These are phyloP conservation scores for Abramis brama DNA, from an alignment of 2,113 vertebrate species.

Conservation along the genomic window DNA sequence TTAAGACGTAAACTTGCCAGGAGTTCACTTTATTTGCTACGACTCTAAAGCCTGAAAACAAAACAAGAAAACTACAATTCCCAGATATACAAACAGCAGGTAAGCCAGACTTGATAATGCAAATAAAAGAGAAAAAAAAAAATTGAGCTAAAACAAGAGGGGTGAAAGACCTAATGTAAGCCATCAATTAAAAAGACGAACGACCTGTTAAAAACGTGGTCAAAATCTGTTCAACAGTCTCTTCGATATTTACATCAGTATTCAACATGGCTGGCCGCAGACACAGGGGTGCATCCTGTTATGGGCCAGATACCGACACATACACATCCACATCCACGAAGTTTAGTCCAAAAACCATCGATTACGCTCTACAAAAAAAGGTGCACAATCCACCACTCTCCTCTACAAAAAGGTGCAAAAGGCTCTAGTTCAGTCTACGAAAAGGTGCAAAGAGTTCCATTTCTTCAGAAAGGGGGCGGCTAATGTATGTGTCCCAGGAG, in stretches of 20 bases:
- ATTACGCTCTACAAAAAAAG: conserved; percentile 53
- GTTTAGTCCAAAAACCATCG: conserved; percentile 46
- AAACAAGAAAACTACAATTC: conserved; percentile 16
- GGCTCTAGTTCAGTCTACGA: conserved; percentile 73
- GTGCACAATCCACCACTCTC: conserved; percentile 55
- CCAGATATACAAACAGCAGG: conserved; percentile 46
- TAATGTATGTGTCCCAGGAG: conserved; percentile 40
- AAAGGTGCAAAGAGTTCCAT: conserved; percentile 73
- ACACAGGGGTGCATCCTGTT: conserved; percentile 41
- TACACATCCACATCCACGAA: conserved; percentile 34
- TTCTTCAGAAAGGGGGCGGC: conserved; percentile 52
- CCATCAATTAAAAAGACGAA: conserved; percentile 28
- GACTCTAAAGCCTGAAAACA: not conserved
- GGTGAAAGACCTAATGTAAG: conserved; percentile 38
- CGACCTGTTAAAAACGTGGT: conserved; percentile 64
- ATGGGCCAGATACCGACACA: conserved; percentile 7
- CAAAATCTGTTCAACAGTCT: conserved; percentile 72
- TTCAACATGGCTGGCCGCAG: conserved; percentile 34
- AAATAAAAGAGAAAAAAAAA: conserved; percentile 11
- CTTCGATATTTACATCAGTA: conserved; percentile 71
- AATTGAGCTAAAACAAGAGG: conserved; percentile 28
- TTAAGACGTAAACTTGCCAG: conserved; percentile 35
- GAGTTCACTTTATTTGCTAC: conserved; percentile 37
- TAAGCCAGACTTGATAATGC: conserved; percentile 57
- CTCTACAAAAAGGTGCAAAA: conserved; percentile 73